A percentile compares a stretch with the other conserved stretches of the same genome.
Evolutionary conservation across 1,140 invertebrate genomes (phyloP).

Genomic region (Neotoxoptera formosana): DNA sequence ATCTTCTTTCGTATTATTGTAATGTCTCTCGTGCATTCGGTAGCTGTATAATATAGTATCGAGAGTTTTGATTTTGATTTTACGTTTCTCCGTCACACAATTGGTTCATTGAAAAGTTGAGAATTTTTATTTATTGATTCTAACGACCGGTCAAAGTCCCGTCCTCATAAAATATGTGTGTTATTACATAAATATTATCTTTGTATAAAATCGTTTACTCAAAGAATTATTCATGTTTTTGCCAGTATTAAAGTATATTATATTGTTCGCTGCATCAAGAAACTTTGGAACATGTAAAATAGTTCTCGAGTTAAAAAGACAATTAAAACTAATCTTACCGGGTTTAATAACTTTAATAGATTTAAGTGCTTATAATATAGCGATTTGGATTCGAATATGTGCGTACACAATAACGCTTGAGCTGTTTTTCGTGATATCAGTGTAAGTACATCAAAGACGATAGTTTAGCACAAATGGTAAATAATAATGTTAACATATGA

Average conservation of each 20-base stretch:
- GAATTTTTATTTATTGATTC: background rate
- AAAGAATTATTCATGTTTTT: background rate
- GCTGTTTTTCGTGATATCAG: background rate
- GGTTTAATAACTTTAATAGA: background rate
- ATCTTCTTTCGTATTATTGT: background rate
- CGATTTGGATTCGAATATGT: background rate
- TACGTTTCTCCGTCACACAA: background rate
- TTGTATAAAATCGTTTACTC: background rate
- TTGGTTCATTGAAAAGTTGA: background rate
- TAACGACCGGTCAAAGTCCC: background rate
- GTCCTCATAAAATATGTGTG: background rate
- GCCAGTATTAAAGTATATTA: background rate
- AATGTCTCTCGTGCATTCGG: background rate
- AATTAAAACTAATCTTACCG: background rate
- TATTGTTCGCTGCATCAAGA: background rate
- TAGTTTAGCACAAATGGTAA: background rate
- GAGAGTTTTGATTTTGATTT: background rate
- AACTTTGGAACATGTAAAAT: background rate
- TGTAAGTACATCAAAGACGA: background rate
- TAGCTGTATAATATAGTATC: too few species aligned
- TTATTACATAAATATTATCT: background rate
- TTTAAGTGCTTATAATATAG: background rate
- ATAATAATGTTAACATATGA: background rate
- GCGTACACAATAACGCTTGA: background rate
- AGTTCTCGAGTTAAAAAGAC: background rate